These are phyloP conservation scores for Rallus crepitans DNA, from an alignment of 2,797 vertebrate species.

Conservation along the genomic window DNA sequence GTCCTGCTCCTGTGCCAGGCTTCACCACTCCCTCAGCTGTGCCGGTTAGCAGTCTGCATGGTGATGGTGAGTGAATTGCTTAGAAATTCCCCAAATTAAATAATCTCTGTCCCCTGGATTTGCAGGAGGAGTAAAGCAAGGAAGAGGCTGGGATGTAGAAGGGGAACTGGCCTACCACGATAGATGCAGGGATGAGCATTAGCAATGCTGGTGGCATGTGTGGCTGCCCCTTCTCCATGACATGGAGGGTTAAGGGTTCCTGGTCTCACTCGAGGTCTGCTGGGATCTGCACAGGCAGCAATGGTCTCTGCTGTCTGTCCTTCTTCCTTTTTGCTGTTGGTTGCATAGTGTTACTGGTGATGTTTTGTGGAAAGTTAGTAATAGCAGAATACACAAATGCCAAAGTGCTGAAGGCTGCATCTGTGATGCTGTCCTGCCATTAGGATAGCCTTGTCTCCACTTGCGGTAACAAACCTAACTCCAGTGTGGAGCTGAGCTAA, in stretches of 20 bases:
- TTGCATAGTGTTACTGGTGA: neutral
- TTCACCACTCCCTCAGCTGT: neutral
- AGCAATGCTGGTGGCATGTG: fast-evolving
- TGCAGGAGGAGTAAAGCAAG: neutral
- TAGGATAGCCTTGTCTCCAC: neutral
- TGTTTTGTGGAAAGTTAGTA: neutral
- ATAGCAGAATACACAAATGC: neutral
- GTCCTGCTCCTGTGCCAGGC: fast-evolving
- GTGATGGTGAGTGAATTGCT: neutral
- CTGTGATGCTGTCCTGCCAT: neutral
- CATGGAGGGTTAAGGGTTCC: fast-evolving
- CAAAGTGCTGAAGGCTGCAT: fast-evolving
- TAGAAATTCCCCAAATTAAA: neutral
- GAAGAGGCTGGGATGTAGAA: fast-evolving
- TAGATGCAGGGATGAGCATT: neutral
- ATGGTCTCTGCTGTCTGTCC: neutral
- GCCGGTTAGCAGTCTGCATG: neutral
- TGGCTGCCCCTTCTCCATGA: neutral
- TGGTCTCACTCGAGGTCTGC: neutral
- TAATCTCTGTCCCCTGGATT: fast-evolving
- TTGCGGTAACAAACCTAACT: neutral
- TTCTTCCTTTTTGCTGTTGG: neutral
- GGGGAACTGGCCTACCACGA: fast-evolving
- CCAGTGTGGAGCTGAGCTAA: neutral
- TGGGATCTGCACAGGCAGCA: neutral